Evolutionary conservation across 2,113 vertebrate species (phyloP), one percentile per base, ranked within the genome.

Genomic region (Odobenus rosmarus): DNA sequence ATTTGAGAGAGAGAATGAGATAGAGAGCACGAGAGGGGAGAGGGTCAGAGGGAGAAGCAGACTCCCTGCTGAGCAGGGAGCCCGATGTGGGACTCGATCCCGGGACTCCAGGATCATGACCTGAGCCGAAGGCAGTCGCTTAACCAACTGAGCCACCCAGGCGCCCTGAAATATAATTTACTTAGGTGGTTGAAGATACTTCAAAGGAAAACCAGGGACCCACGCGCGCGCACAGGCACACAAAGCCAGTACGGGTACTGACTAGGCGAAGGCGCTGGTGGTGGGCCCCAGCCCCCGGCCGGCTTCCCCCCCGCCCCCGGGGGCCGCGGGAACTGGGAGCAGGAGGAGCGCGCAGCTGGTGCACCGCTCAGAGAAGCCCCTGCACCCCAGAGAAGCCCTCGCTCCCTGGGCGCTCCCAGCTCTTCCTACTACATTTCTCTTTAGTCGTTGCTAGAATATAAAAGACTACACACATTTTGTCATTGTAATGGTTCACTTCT

Each of bases 231-330:
- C 51, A 1, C 15, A 53, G 53, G 15, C 53, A 53, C 53, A 53
- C 2, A 23, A 3, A 5, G 5, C 13, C 4, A 15, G 74, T 4
- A 15, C 18, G 2, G 4, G 55, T 1, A 12, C 33, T 3, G 33
- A 88, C 19, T 1, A 57, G n/a, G 49, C 15, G 14, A 7, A 10
- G 21, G 39, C 7, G 36, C 15, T 14, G 4, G 1, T 1, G 7
- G 1, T 16, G 49, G 57, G 7, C 53, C 53, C 51, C 39, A 1
- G 4, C 4, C 49, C 53, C 6, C 0, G 4, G 67, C 62, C 46
- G 9, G 62, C 36, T 31, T 36, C 53, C 55, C 39, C 26, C 39
- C 39, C 39, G 3, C 39, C 39, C 39, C 0, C 5, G 36, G 46
- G 87, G 64, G 9, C 12, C 49, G 15, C 2, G 18, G 18, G 57